These are phyloP conservation scores for Carduelis carduelis DNA, from an alignment of 2,797 vertebrate species.

Conservation along the genomic window DNA sequence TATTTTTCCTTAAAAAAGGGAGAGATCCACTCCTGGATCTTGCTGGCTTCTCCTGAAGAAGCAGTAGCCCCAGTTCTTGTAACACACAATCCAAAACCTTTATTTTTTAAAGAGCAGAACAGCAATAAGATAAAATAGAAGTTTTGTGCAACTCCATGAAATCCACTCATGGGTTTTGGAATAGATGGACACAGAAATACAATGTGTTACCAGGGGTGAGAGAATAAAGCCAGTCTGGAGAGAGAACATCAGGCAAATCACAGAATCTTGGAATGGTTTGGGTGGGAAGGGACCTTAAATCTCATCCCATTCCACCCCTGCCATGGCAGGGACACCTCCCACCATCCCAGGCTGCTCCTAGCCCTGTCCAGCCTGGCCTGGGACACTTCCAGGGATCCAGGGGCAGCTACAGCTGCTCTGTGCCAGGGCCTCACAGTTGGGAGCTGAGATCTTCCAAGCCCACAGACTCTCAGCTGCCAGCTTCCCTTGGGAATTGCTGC, in stretches of 20 bases:
- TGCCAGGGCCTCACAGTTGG: background rate
- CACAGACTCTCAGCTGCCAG: background rate
- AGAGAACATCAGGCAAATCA: background rate
- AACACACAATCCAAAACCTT: background rate
- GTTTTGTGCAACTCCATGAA: background rate
- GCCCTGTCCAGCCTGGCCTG: accelerated
- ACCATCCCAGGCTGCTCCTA: accelerated
- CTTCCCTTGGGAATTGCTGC: background rate
- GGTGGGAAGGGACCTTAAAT: accelerated
- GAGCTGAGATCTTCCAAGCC: background rate
- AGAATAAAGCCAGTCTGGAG: background rate
- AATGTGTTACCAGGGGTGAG: background rate
- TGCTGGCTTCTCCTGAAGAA: background rate
- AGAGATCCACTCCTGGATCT: background rate
- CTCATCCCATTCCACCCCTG: accelerated
- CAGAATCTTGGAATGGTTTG: background rate
- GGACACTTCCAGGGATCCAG: background rate
- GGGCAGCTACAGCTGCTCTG: background rate
- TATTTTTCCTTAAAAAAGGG: background rate
- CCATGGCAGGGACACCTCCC: background rate
- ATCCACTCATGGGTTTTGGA: background rate
- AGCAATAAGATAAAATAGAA: background rate
- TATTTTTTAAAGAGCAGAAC: background rate
- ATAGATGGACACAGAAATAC: background rate
- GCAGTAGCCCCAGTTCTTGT: background rate